Evolutionary conservation across 1,140 invertebrate genomes (phyloP).

Genomic region (Gryllus bimaculatus): DNA sequence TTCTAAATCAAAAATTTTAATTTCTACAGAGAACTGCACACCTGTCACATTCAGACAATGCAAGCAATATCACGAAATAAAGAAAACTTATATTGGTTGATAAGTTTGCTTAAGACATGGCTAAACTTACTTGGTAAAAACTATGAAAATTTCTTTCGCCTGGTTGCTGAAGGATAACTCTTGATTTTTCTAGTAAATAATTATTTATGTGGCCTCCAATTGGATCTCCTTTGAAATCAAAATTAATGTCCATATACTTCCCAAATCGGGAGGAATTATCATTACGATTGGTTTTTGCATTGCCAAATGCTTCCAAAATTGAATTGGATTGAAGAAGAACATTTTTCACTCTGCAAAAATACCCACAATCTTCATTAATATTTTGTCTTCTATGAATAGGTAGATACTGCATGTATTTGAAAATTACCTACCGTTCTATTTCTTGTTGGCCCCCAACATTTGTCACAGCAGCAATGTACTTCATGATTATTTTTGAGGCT

Average conservation of each 20-base stretch:
- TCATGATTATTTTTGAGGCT: constrained; percentile 98
- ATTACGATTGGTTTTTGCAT: constrained; percentile 95
- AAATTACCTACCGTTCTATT: constrained; percentile 70
- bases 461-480: constrained; percentile 95
- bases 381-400: neutral
- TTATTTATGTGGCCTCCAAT: constrained; percentile 93
- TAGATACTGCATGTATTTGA: neutral
- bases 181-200: constrained; percentile 92
- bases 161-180: constrained; percentile 83
- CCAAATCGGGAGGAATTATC: constrained; percentile 97
- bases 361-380: neutral
- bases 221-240: constrained; percentile 96
- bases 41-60: too few relatives aligned
- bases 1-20: too few relatives aligned
- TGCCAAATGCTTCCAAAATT: constrained; percentile 93
- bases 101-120: neutral
- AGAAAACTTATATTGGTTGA: too few relatives aligned
- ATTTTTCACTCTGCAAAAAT: constrained; percentile 79
- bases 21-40: too few relatives aligned
- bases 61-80: too few relatives aligned
- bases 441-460: constrained; percentile 85
- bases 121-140: constrained; percentile 78
- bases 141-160: constrained; percentile 96
- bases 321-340: constrained; percentile 92
- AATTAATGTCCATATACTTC: constrained; percentile 99